These are phyloP conservation scores for Aphidius colemani DNA, from an alignment of 2,888 invertebrate genomes.

Conservation along the genomic window DNA sequence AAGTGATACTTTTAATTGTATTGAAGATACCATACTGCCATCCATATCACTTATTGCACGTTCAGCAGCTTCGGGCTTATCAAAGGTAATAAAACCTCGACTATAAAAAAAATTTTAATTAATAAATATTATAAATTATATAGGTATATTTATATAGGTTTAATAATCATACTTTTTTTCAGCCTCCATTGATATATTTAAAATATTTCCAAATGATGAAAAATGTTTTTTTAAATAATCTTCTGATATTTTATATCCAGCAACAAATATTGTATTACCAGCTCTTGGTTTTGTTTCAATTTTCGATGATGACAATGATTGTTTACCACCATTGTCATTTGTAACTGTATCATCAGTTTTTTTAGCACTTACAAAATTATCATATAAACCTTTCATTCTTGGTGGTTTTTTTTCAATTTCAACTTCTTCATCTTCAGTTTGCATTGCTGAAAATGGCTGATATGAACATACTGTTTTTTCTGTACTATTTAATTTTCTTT, in stretches of 20 bases:
- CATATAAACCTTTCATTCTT: constrained; percentile 69
- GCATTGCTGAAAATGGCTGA: constrained; percentile 88
- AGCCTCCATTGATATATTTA: constrained; percentile 82
- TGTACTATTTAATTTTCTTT: constrained; percentile 75
- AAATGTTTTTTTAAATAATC: constrained; percentile 79
- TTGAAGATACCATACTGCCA: constrained; percentile 73
- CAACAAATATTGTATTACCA: constrained; percentile 83
- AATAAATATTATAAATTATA: background rate
- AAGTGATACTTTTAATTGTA: constrained; percentile 78
- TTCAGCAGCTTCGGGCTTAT: constrained; percentile 84
- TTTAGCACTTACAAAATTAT: constrained; percentile 74
- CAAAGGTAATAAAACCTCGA: constrained; percentile 90
- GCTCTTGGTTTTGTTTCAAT: constrained; percentile 69
- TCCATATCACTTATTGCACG: constrained; percentile 84
- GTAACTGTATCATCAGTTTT: constrained; percentile 67
- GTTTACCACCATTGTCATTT: constrained; percentile 41
- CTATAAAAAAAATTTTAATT: constrained; percentile 62
- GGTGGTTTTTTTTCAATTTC: constrained; percentile 67
- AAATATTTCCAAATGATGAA: constrained; percentile 73
- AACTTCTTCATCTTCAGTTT: constrained; percentile 73
- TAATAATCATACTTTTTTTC: constrained; percentile 71
- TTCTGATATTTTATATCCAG: constrained; percentile 79
- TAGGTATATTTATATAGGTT: no score
- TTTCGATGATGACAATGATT: constrained; percentile 58
- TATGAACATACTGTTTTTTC: constrained; percentile 82